Percentiles rank a stretch among this genome's conserved stretches.
Conservation (phyloP, 2,888 invertebrate genomes). For the Phragmatobia fuliginosa region DNA sequence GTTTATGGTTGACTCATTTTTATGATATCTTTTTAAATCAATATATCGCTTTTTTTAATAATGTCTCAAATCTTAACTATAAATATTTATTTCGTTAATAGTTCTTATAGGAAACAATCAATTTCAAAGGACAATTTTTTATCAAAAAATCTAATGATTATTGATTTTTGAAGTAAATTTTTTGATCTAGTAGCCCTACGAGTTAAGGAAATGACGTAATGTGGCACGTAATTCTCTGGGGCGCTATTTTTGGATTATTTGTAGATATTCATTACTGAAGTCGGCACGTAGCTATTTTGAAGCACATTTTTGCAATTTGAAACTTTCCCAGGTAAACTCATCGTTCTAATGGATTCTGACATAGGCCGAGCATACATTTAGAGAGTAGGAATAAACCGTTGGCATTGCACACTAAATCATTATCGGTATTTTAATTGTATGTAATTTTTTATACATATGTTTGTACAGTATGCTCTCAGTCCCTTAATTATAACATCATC, state of each 20-base stretch:
- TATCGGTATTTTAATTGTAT: too few species aligned
- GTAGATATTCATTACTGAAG: constrained; percentile 69
- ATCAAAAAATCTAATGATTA: constrained; percentile 27
- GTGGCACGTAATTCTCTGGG: constrained; percentile 56
- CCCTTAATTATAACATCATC: background rate
- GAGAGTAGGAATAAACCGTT: background rate
- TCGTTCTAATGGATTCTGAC: constrained; percentile 4
- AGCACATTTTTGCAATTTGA: constrained; percentile 84
- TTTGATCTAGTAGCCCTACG: constrained; percentile 60
- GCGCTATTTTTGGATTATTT: constrained; percentile 85
- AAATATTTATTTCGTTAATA: constrained; percentile 10
- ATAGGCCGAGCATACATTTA: background rate
- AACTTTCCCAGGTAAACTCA: constrained; percentile 71
- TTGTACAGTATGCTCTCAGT: too few species aligned
- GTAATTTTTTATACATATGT: too few species aligned
- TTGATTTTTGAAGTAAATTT: constrained; percentile 35
- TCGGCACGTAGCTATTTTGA: constrained; percentile 79
- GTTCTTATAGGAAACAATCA: constrained; percentile 5
- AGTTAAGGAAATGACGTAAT: constrained; percentile 73
- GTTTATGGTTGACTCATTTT: constrained; percentile 40
- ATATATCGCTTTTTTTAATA: constrained; percentile 2
- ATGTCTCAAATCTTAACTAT: background rate
- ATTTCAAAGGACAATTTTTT: constrained; percentile 17
- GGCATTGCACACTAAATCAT: background rate
- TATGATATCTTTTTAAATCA: constrained; percentile 26